These are phyloP conservation scores for Panagrolaimus sp. DNA, from an alignment of 1,140 invertebrate genomes.

Conservation along the genomic window DNA sequence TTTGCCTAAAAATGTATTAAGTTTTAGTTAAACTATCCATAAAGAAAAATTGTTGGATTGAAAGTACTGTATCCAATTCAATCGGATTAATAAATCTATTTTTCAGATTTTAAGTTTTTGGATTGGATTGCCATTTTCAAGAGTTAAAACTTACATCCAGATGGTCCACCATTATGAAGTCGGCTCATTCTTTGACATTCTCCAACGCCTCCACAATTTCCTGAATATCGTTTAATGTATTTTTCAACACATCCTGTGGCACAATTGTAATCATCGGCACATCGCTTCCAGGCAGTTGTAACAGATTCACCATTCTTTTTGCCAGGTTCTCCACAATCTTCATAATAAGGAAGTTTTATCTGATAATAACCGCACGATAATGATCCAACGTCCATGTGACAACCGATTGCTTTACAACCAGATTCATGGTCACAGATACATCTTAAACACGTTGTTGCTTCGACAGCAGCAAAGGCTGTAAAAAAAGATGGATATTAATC, in stretches of 20 bases:
- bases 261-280: slow-evolving; percentile 51
- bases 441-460: background rate
- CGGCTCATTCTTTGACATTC: slow-evolving; percentile 53
- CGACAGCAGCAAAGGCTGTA: no score
- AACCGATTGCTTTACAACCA: slow-evolving; percentile 46
- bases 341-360: slow-evolving; percentile 56
- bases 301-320: slow-evolving; percentile 29
- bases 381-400: slow-evolving; percentile 53
- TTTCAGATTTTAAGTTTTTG: no score
- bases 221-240: slow-evolving; percentile 33
- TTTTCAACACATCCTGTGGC: slow-evolving; percentile 53
- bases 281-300: slow-evolving; percentile 46
- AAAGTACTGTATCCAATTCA: no score
- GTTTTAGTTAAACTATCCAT: no score
- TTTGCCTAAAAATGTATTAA: no score
- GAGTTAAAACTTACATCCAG: slow-evolving; percentile 43
- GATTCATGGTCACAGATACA: slow-evolving; percentile 26
- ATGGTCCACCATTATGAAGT: slow-evolving; percentile 59
- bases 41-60: no score
- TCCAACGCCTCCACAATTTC: slow-evolving; percentile 35
- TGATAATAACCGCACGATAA: slow-evolving; percentile 60
- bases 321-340: slow-evolving; percentile 50
- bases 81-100: no score
- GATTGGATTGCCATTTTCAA: no score
- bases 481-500: no score